Evolutionary conservation across 2,113 vertebrate genomes (phyloP), one percentile per base, ranked within the genome.

Genomic region (Carassius gibelio): DNA sequence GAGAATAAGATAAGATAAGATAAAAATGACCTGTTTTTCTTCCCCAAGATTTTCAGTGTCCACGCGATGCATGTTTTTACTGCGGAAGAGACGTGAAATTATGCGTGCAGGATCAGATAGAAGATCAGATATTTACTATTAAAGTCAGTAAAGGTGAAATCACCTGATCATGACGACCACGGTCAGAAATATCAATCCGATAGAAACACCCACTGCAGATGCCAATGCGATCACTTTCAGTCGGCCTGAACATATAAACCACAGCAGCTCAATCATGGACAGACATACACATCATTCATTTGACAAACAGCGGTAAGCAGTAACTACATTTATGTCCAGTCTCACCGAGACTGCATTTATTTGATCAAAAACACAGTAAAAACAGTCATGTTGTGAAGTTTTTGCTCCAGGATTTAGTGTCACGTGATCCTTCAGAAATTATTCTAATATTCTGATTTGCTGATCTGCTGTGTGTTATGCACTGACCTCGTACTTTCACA

Each of bases 121-220:
- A 26, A 61, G 3, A 71, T 81, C 6, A 68, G 36, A 72, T 14
- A 42, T 57, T 17, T 17, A 52, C 4, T 30, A 17, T 62, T 34
- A 15, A 1, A 61, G n/a, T 10, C 26, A 23, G 34, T 0, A 11
- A 48, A 66, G 6, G 52, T 15, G 36, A n/a, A n/a, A 68, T 90
- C 89, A 95, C 94, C 95, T 95, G 90, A 95, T 94, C 94, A 95
- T 95, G 68, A 95, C 89, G 62, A 93, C 91, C 86, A 95, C 93
- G 0, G 95, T 95, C n/a, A 95, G 89, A 34, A 92, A 94, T 90
- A 95, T 95, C 88, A 95, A 94, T 9, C 89, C 94, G 3, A 93
- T 92, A 81, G 94, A 95, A 86, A 95, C 94, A 4, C 94, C 94
- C 71, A 95, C 92, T 3, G 94, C 95, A 72, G 95, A 95, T 0